Base-by-base conservation (phyloP, 2,888 invertebrate genomes). In the Mayetiola destructor region DNA sequence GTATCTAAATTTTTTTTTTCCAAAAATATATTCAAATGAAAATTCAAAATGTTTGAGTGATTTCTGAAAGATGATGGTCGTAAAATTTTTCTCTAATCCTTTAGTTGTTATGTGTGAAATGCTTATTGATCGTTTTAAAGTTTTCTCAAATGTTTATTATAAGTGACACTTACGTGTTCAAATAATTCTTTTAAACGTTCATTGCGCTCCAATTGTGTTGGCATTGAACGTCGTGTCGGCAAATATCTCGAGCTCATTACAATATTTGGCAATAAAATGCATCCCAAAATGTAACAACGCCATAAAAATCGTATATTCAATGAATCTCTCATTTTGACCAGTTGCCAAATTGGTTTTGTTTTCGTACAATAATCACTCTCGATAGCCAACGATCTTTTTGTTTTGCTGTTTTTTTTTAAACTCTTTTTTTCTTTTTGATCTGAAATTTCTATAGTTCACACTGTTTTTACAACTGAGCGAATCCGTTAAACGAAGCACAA, bases 261-360 rank as follows among this genome's bases (percentile, higher is more conserved):
- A 14, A 48, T 48, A n/a, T 48, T 27, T 27, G 48, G 48, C 16
- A 48, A 48, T 27, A 48, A 27, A 48, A 14, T 16, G 12, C 48
- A 48, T n/a, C 48, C 48, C 3, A 48, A 23, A 16, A 48, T 27
- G 27, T 27, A 48, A 27, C 27, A 48, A 2, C 23, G 48, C 48
- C 48, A 48, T 9, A 48, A 48, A 14, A 48, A n/a, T 48, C 48
- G 48, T 48, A n/a, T 12, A 48, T 48, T 48, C 27, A 48, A 48
- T 27, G 48, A 27, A n/a, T 48, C 27, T n/a, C n/a, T 48, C 42
- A 42, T 42, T n/a, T 39, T 39, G 18, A n/a, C n/a, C 39, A 6
- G 8, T 3, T 42, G 23, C 5, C 2, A 5, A 18, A 18, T 42
- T 21, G 3, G 5, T 2, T 42, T 42, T 21, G 21, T 42, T 42